Percentiles rank a stretch among this genome's conserved stretches.
Conservation (phyloP, 2,113 vertebrate genomes). For the Poicephalus gulielmi region DNA sequence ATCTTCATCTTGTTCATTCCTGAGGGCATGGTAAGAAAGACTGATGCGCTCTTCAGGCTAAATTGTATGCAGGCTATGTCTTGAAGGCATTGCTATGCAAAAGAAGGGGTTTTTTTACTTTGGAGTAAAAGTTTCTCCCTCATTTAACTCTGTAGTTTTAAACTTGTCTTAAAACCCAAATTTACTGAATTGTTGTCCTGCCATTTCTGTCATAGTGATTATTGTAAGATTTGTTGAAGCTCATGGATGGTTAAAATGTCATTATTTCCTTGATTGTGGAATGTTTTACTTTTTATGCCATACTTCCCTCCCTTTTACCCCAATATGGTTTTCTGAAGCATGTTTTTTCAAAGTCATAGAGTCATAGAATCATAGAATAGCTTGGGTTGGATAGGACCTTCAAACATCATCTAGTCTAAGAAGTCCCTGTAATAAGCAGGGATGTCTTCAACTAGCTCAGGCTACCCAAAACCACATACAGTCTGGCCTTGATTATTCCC, state of each 20-base stretch:
- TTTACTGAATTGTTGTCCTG: background rate
- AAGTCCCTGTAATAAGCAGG: background rate
- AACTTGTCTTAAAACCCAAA: background rate
- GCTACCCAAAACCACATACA: background rate
- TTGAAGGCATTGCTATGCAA: background rate
- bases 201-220: background rate
- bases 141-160: background rate
- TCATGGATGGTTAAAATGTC: background rate
- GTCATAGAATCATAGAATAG: background rate
- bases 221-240: background rate
- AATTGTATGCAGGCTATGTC: background rate
- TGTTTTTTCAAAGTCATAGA: background rate
- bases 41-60: background rate
- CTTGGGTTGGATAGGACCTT: background rate
- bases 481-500: background rate
- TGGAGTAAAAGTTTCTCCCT: background rate
- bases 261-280: background rate
- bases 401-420: background rate
- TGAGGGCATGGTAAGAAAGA: background rate
- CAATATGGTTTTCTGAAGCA: background rate
- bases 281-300: background rate
- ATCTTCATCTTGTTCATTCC: background rate
- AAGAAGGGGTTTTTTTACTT: background rate
- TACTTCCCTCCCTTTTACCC: fast-evolving
- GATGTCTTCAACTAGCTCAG: background rate